Conservation (phyloP, 2,888 invertebrate genomes). For the Anthoptus insignis region DNA sequence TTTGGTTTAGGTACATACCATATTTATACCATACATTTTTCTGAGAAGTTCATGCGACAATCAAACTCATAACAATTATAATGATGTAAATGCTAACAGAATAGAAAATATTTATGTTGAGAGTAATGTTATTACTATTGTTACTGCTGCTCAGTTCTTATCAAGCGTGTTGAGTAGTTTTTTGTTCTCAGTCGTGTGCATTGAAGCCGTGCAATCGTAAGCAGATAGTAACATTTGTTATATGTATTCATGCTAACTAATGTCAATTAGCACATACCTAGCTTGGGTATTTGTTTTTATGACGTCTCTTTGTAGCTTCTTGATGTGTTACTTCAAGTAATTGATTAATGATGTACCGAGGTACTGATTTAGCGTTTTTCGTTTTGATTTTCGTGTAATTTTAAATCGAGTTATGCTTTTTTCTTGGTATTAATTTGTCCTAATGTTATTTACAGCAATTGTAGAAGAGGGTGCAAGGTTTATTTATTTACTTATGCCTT, state of each 20-base stretch:
- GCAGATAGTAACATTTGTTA: slow-evolving; percentile 32
- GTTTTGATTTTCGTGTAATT: too few relatives aligned
- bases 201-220: slow-evolving; percentile 27
- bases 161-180: slow-evolving; percentile 26
- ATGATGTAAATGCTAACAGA: slow-evolving; percentile 20
- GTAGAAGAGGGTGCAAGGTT: too few relatives aligned
- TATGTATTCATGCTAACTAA: slow-evolving; percentile 33
- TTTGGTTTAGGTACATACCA: too few relatives aligned
- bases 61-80: too few relatives aligned
- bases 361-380: slow-evolving; percentile 1
- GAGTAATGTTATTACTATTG: slow-evolving; percentile 27
- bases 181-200: slow-evolving; percentile 29
- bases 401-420: too few relatives aligned
- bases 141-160: slow-evolving; percentile 25
- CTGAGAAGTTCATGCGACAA: too few relatives aligned
- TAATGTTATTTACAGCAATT: too few relatives aligned
- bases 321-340: not conserved
- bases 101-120: slow-evolving; percentile 19
- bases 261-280: slow-evolving; percentile 25
- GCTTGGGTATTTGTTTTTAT: slow-evolving; percentile 8
- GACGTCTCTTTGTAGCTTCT: not conserved
- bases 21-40: too few relatives aligned
- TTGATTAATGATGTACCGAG: slow-evolving; percentile 5
- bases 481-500: too few relatives aligned
- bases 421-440: too few relatives aligned